Evolutionary conservation across 2,113 vertebrate species (phyloP).

Genomic region (Gracilinanus agilis): DNA sequence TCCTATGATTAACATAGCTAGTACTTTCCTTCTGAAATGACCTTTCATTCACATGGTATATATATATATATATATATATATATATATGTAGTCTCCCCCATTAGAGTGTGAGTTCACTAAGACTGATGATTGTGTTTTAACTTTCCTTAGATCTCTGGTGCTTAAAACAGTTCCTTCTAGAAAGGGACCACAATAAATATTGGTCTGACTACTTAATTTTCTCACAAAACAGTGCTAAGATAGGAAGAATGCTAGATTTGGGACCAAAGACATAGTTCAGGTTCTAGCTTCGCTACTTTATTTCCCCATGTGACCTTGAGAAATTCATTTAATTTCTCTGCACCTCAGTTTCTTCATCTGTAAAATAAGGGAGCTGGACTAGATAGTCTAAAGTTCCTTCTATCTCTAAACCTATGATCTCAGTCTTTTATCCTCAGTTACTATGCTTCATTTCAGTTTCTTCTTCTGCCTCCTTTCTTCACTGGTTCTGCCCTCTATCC

Average conservation of each 20-base stretch:
- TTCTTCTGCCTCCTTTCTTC: background rate
- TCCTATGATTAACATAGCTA: background rate
- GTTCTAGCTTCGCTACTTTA: background rate
- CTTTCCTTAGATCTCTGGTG: background rate
- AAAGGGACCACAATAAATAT: background rate
- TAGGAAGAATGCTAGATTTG: background rate
- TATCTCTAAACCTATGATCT: background rate
- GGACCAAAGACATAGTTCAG: background rate
- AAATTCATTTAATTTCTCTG: background rate
- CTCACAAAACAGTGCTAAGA: background rate
- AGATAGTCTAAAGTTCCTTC: background rate
- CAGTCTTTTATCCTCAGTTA: background rate
- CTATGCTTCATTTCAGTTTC: background rate
- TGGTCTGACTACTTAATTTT: background rate
- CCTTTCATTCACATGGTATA: background rate
- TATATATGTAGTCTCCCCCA: background rate
- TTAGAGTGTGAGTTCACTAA: background rate
- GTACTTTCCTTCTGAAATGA: background rate
- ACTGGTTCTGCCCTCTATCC: background rate
- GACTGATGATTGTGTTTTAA: background rate
- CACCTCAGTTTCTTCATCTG: background rate
- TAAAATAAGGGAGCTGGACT: background rate
- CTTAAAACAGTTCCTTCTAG: background rate
- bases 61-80: background rate
- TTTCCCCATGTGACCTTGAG: background rate